phyloP scores from a whole-genome alignment of 2,113 vertebrate genomes.

The Larimichthys crocea region DNA sequence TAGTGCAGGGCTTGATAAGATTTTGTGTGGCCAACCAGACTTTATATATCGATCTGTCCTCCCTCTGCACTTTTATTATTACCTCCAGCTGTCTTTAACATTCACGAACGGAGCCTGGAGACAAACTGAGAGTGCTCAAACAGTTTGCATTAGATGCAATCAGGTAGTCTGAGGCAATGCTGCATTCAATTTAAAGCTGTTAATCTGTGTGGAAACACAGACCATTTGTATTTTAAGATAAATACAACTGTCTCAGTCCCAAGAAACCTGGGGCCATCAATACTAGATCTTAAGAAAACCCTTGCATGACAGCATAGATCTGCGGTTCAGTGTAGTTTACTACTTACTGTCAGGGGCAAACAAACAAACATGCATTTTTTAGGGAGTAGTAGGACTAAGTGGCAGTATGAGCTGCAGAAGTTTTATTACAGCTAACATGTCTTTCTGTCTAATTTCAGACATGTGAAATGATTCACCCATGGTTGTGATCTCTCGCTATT shows the following conservation, averaged over 20 bases:
- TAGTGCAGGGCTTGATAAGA: background rate
- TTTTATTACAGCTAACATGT: no score
- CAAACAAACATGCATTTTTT: no score
- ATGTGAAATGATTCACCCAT: no score
- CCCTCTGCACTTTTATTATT: conserved; percentile 19
- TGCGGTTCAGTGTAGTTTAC: background rate
- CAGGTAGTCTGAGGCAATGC: background rate
- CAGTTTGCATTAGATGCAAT: background rate
- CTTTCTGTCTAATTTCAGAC: no score
- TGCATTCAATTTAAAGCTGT: background rate
- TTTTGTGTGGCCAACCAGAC: conserved; percentile 13
- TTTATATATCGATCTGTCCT: conserved; percentile 31
- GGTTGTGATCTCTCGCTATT: no score
- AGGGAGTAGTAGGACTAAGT: no score
- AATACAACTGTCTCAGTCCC: background rate
- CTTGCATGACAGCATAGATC: background rate
- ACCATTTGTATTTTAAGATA: background rate
- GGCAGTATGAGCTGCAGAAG: no score
- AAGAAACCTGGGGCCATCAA: background rate
- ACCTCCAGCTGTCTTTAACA: background rate
- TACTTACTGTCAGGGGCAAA: no score
- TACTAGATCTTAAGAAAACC: background rate
- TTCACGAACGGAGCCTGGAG: background rate
- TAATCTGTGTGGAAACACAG: background rate
- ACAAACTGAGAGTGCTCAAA: background rate